These are phyloP conservation scores for Ceyx margarethae DNA, from an alignment of 2,113 vertebrate genomes.

Conservation along the genomic window DNA sequence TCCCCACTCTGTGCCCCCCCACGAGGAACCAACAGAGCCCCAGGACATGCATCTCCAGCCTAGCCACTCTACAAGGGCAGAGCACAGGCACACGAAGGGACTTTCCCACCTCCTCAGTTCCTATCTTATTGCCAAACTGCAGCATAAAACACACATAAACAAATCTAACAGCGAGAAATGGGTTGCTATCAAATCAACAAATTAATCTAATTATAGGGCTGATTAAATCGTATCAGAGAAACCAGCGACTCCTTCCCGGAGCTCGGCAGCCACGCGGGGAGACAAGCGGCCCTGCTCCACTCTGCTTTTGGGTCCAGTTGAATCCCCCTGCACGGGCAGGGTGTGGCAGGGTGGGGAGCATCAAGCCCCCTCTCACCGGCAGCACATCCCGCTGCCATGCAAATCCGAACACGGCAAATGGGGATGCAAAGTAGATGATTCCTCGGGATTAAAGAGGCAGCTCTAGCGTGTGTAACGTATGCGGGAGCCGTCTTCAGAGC, in stretches of 20 bases:
- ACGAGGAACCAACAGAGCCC: not conserved
- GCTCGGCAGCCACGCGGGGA: rapidly evolving
- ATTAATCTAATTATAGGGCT: slow-evolving; percentile 69
- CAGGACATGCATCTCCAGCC: rapidly evolving
- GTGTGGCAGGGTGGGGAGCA: rapidly evolving
- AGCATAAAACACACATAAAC: slow-evolving; percentile 55
- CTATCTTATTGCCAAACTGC: slow-evolving; percentile 42
- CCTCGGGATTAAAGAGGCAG: not conserved
- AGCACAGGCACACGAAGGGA: rapidly evolving
- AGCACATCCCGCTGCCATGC: not conserved
- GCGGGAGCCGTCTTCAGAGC: not conserved
- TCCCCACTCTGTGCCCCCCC: not conserved
- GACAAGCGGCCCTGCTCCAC: not conserved
- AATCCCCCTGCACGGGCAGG: not conserved
- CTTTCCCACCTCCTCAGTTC: slow-evolving; percentile 37
- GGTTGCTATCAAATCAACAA: slow-evolving; percentile 62
- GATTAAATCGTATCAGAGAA: slow-evolving; percentile 54
- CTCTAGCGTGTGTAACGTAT: not conserved
- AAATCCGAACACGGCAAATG: not conserved
- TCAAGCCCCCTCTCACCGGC: rapidly evolving
- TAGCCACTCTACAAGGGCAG: rapidly evolving
- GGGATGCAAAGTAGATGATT: not conserved
- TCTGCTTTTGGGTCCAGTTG: not conserved
- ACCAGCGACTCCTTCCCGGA: not conserved
- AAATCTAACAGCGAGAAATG: slow-evolving; percentile 41